Evolutionary conservation across 2,113 vertebrate genomes (phyloP).

Genomic region (Gallinago media): DNA sequence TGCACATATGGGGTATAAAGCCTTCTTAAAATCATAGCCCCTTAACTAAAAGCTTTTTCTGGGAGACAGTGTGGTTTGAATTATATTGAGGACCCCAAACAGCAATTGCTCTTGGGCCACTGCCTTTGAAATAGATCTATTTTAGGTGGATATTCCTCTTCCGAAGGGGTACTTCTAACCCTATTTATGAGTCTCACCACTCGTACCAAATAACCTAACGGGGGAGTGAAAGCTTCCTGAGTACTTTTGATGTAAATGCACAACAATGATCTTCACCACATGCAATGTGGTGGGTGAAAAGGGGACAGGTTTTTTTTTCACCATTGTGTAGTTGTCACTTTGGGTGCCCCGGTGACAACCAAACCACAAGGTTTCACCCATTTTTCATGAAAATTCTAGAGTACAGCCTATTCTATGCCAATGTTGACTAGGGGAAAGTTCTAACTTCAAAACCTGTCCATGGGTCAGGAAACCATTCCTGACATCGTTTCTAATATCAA

Average conservation of each 20-base stretch:
- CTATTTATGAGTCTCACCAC: not conserved
- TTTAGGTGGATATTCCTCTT: conserved; percentile 27
- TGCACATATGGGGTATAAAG: conserved; percentile 16
- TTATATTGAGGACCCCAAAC: conserved; percentile 9
- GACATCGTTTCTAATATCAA: rapidly evolving
- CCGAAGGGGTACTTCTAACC: not conserved
- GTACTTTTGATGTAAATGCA: not conserved
- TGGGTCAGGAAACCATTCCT: not conserved
- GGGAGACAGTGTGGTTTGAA: conserved; percentile 17
- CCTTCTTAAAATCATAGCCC: conserved; percentile 37
- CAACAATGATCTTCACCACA: not conserved
- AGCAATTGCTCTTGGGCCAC: conserved; percentile 17
- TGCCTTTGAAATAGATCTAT: not conserved
- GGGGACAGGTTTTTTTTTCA: not conserved
- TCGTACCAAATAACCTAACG: rapidly evolving
- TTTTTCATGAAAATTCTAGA: not conserved
- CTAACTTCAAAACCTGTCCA: not conserved
- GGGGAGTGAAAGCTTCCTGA: not conserved
- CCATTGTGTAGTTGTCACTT: not conserved
- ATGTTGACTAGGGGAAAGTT: not conserved
- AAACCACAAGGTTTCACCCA: not conserved
- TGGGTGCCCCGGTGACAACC: not conserved
- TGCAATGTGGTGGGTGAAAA: not conserved
- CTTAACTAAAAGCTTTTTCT: conserved; percentile 30
- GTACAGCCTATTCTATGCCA: not conserved